Base-by-base conservation (phyloP, 2,797 vertebrate genomes). In the Malacoraja senta region DNA sequence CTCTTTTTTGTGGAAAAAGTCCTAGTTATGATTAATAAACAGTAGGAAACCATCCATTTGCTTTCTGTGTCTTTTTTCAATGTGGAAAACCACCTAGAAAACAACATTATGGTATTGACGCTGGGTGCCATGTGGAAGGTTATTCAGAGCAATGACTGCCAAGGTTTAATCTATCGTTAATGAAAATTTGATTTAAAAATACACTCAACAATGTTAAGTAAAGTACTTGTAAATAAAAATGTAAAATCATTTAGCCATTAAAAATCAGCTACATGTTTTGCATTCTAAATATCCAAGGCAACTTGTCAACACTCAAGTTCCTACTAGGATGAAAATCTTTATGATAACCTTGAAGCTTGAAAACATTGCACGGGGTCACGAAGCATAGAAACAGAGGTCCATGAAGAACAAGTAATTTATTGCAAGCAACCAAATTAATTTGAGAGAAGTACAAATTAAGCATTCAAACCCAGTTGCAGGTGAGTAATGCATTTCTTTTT, bases 1-100 rank as follows among this genome's bases (percentile, higher is more conserved):
- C 93, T 93, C 93, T 93, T 93, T 93, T 93, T 93, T 79, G 76
- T 83, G 93, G 79, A 83, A 93, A 93, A 93, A 93, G 93, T 93
- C 79, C 77, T 93, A 93, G 79, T 93, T 79, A 93, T 79, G 93
- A 93, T 79, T 93, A 93, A 83, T 93, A 93, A 93, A 93, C 93
- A 92, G 90, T 92, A 92, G 90, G 90, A 92, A 92, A 92, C 71
- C 90, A 92, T 24, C 68, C 68, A 7, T 29, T 74, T 92, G 24
- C 61, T 53, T 32, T 92, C 8, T 76, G 26, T 38, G 38, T 53
- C 72, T 15, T 53, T 91, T 68, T 44, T 91, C 53, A 32, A 74
- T 44, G 38, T 74, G 35, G 65, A 53, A 76, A 12, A 2, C 38
- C 71, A 44, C 9, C 68, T 74, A 44, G 29, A 29, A 35, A 65